Evolutionary conservation across 2,113 vertebrate genomes (phyloP), one percentile per base, ranked within the genome.

Genomic region (Columba livia): DNA sequence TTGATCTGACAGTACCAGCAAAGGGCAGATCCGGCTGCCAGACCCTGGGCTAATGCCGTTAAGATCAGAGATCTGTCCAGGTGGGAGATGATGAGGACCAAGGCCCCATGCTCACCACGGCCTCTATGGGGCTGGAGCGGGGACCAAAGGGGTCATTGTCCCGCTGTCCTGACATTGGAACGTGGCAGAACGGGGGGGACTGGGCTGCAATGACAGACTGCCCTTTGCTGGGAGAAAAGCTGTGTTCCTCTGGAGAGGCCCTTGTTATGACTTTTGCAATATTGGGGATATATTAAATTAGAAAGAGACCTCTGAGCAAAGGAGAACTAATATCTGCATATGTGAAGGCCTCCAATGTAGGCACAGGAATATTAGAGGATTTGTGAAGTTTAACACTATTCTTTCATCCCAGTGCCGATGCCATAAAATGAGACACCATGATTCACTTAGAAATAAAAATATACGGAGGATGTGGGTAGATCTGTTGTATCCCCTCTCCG

Each of bases 1-100:
- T 69, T 85, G 97, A 97, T 88, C 90, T 97, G 98, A 98, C 98
- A 97, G 98, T 15, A 58, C 61, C 80, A 36, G 96, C 93, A 96
- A 97, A 97, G 97, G 97, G 93, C 90, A 57, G 42, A 10, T 87
- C 91, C 74, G 48, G 69, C 92, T 78, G 95, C 88, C 90, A 87
- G 60, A 44, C 40, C 15, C 8, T 32, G 36, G 77, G 66, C 77
- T 71, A 11, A 24, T 66, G 57, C 20, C 2, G 0, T 32, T 90
- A 51, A n/a, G 79, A 60, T 65, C 9, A 81, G 86, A 64, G 60
- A 61, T 36, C 9, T 34, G 70, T 79, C 89, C 88, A 42, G 53
- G 85, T 77, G 65, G 36, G 29, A 69, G 29, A 7, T 2, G 28
- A 1, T 42, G 47, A 61, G 54, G 31, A 48, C 32, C 53, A 5